Evolutionary conservation across 2,113 vertebrate genomes (phyloP).

Genomic region (Butorides virescens): DNA sequence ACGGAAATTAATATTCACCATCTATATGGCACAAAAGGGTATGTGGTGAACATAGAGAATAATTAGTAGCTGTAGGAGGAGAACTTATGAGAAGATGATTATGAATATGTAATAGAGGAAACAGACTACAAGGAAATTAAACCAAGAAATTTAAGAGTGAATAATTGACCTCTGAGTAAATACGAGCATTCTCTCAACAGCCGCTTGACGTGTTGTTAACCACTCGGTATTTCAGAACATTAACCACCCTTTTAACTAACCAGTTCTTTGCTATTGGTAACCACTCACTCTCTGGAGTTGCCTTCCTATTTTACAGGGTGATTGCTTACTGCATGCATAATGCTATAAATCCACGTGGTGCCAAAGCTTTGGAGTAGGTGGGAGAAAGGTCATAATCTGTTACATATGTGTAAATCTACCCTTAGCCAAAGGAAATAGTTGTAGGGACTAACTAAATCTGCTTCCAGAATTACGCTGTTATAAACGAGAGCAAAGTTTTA

Average conservation of each 20-base stretch:
- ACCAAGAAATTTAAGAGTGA: slow-evolving; percentile 42
- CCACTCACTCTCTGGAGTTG: fast-evolving
- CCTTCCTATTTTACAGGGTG: not conserved
- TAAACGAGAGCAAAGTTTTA: not conserved
- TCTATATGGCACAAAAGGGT: slow-evolving; percentile 43
- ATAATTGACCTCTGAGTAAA: slow-evolving; percentile 57
- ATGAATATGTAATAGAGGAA: slow-evolving; percentile 46
- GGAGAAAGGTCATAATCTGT: not conserved
- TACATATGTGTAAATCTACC: not conserved
- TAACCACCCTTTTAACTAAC: slow-evolving; percentile 8
- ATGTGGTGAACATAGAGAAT: slow-evolving; percentile 1
- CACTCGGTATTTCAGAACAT: slow-evolving; percentile 18
- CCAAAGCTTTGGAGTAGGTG: not conserved
- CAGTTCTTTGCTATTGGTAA: not conserved
- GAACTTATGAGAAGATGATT: slow-evolving; percentile 17
- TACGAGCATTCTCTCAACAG: not conserved
- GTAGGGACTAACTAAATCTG: not conserved
- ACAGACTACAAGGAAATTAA: slow-evolving; percentile 46
- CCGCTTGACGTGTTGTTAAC: slow-evolving; percentile 24
- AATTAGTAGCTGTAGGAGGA: slow-evolving; percentile 53
- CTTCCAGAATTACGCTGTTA: not conserved
- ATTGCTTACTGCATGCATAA: not conserved
- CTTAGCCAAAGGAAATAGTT: not conserved
- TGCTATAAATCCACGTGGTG: not conserved
- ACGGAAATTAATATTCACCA: slow-evolving; percentile 23